Evolutionary conservation across 2,888 invertebrate genomes (phyloP), one percentile per base, ranked within the genome.

Genomic region (Euphydryas editha): DNA sequence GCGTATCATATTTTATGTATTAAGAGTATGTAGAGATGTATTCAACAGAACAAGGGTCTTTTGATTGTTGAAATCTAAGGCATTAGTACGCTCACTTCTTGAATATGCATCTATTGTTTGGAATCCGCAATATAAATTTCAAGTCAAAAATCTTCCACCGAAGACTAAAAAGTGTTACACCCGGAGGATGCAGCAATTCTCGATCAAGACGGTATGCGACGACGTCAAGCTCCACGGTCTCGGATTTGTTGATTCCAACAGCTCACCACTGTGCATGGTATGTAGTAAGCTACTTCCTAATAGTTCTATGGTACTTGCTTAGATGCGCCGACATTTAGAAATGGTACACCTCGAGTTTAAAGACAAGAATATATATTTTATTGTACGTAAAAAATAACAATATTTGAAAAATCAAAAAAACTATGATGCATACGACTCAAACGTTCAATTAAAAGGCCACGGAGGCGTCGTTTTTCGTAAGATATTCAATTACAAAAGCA

Each of bases 381-480:
- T n/a, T n/a, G n/a, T 70, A 65, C 67, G 72, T 71, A 72, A 61
- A 71, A 69, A 36, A 36, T 5, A 36, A 7, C 36, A 36, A 10
- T 36, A 7, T 7, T 36, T 58, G 72, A 66, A 72, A 73, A 72
- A 72, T 72, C 68, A 66, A 76, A 73, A n/a, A 68, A 73, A 72
- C 42, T 73, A 74, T 73, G 72, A 75, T 72, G 72, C 68, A 71
- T 73, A 67, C 68, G 67, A 74, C 72, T n/a, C 17, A 71, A 76
- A 73, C 73, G 71, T 60, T n/a, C n/a, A 76, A 74, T 56, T 70
- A 77, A 76, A 77, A 75, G 69, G 76, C 75, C 63, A 75, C 74
- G 68, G 74, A 76, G 71, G 76, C 75, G 73, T 76, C 75, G 68
- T 79, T 76, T 72, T 72, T 74, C 70, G 75, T 75, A 71, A 75